Evolutionary conservation across 2,797 vertebrate genomes (phyloP).

Genomic region (Gymnoscopelus microlampas): DNA sequence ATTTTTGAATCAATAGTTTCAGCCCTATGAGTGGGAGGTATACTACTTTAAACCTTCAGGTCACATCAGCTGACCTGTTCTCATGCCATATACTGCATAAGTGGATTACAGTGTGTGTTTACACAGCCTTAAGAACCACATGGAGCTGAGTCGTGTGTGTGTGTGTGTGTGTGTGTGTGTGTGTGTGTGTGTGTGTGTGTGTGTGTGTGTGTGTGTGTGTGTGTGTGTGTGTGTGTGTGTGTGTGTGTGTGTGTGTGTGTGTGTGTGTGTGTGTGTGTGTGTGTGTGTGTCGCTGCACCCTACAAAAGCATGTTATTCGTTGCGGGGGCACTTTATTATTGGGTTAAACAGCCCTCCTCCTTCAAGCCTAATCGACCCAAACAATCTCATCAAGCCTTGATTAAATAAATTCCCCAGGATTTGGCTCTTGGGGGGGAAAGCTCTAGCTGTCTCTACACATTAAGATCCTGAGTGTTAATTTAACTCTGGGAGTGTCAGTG

Average conservation of each 20-base stretch:
- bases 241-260: conserved; percentile 23
- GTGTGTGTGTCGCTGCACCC: conserved; percentile 15
- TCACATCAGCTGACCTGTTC: conserved; percentile 58
- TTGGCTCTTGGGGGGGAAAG: conserved; percentile 1
- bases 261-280: conserved; percentile 25
- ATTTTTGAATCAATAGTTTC: too few relatives aligned
- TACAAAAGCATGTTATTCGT: conserved; percentile 48
- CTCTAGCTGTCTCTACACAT: neutral
- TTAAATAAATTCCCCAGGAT: conserved; percentile 41
- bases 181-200: conserved; percentile 9
- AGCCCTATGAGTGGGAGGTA: neutral
- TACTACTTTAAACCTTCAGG: conserved; percentile 22
- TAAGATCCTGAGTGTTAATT: too few relatives aligned
- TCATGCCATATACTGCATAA: conserved; percentile 27
- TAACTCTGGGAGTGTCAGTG: too few relatives aligned
- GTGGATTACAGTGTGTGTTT: conserved; percentile 69
- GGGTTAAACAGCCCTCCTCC: conserved; percentile 55
- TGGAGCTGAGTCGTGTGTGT: conserved; percentile 12
- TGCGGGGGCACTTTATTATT: conserved; percentile 45
- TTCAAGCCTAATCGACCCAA: conserved; percentile 47
- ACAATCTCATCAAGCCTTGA: conserved; percentile 62
- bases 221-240: conserved; percentile 21
- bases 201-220: conserved; percentile 11
- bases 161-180: conserved; percentile 8
- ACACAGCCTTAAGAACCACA: conserved; percentile 44